Conservation (phyloP, 2,888 invertebrate genomes). For the Linnaemya vulpina region DNA sequence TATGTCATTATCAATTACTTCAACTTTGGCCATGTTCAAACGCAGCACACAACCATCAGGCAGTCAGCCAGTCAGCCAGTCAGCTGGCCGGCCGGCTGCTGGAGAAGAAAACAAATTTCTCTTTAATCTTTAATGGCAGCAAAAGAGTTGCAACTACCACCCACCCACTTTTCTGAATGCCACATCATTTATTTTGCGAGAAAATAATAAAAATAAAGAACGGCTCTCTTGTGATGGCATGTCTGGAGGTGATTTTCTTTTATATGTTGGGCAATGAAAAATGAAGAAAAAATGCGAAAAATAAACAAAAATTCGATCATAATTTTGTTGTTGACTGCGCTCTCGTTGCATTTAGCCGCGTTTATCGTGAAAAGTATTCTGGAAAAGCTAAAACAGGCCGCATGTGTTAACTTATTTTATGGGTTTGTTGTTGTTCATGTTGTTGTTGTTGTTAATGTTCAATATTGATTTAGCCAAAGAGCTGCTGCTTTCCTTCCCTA, state of each 20-base stretch:
- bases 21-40: slow-evolving; percentile 19
- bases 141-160: slow-evolving; percentile 64
- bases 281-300: background rate
- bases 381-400: slow-evolving; percentile 30
- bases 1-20: slow-evolving; percentile 69
- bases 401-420: slow-evolving; percentile 52
- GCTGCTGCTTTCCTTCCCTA: slow-evolving; percentile 55
- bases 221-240: slow-evolving; percentile 53
- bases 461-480: slow-evolving; percentile 50
- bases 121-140: slow-evolving; percentile 69
- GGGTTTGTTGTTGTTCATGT: slow-evolving; percentile 4
- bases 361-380: slow-evolving; percentile 65
- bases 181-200: slow-evolving; percentile 47
- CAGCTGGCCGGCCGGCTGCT: background rate
- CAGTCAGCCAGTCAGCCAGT: background rate
- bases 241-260: slow-evolving; percentile 64
- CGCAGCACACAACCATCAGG: background rate
- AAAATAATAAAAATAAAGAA: slow-evolving; percentile 16
- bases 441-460: slow-evolving; percentile 25
- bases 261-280: slow-evolving; percentile 13
- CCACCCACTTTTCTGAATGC: slow-evolving; percentile 55
- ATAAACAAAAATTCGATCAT: slow-evolving; percentile 33
- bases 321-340: slow-evolving; percentile 48
- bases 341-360: slow-evolving; percentile 56
- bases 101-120: slow-evolving; percentile 60